Evolutionary conservation across 2,888 invertebrate species (phyloP), one percentile per base, ranked within the genome.

Genomic region (Nomada fabriciana): DNA sequence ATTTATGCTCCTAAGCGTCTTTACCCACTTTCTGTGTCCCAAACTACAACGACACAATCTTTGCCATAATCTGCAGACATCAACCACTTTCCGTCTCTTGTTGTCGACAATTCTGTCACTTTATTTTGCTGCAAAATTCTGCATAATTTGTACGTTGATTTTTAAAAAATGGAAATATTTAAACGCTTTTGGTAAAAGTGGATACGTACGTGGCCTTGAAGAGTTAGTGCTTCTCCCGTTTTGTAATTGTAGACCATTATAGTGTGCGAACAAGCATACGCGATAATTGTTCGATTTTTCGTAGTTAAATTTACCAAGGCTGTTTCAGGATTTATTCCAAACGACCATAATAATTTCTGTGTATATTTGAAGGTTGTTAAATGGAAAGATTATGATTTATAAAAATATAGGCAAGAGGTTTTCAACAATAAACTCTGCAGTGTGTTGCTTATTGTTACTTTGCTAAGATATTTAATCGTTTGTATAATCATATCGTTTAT

Each of bases 151-250:
- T 50, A 7, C 1, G n/a, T 55, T 18, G 13, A 42, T 61, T 0
- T n/a, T 20, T 10, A n/a, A 60, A 23, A 63, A 25, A 71, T 20
- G 20, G 47, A 59, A 68, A 11, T 83, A 79, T n/a, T 1, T 3
- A 52, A 43, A 42, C 52, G 11, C 1, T 42, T n/a, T n/a, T 11
- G 0, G 18, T 13, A 0, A 3, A 36, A 47, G n/a, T 61, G 23
- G 9, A 53, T 78, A 93, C 95, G 95, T 90, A 97, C 97, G 91
- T 97, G 97, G 61, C 96, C 97, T 89, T 96, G 96, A 57, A 97
- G 94, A 85, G 96, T 95, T 88, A 93, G 94, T 95, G 96, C 96
- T 76, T 94, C 92, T 70, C 95, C 95, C 7, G 94, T 94, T 57
- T 94, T 94, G 94, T 96, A 96, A 93, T 97, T 95, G 91, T 96